These are phyloP conservation scores for Caranx melampygus DNA, from an alignment of 2,113 vertebrate species.

Conservation along the genomic window DNA sequence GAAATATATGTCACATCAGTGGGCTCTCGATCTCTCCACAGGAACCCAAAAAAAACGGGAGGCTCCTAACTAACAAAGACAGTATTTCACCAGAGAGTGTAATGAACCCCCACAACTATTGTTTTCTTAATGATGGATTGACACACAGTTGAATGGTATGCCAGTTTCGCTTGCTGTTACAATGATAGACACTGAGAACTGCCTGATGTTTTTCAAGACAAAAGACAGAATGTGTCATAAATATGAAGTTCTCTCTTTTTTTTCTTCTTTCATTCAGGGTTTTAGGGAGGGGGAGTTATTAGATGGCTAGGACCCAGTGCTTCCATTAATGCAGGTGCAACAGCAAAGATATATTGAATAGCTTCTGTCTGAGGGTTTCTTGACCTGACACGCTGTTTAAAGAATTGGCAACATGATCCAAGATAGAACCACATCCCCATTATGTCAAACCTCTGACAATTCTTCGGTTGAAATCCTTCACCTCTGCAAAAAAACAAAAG, in stretches of 20 bases:
- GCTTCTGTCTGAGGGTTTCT: background rate
- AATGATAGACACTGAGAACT: conserved; percentile 23
- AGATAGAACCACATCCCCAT: conserved; percentile 3
- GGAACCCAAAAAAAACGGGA: conserved; percentile 40
- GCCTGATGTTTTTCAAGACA: conserved; percentile 44
- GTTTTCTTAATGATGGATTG: conserved; percentile 51
- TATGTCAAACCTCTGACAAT: conserved; percentile 21
- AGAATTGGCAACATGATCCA: background rate
- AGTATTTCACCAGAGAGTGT: conserved; percentile 43
- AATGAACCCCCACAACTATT: conserved; percentile 58
- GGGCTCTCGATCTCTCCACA: conserved; percentile 28
- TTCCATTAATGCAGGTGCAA: background rate
- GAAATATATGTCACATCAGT: conserved; percentile 62
- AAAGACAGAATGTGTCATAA: conserved; percentile 22
- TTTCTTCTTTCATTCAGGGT: background rate
- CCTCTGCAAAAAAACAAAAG: conserved; percentile 19
- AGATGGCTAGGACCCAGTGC: background rate
- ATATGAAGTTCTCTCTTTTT: conserved; percentile 27
- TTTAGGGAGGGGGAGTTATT: background rate
- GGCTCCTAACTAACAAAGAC: conserved; percentile 50
- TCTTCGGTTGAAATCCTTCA: conserved; percentile 4
- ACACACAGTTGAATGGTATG: conserved; percentile 33
- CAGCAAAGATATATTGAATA: conserved; percentile 18
- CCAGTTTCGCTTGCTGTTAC: conserved; percentile 29
- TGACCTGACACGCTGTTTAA: conserved; percentile 29